phyloP scores from a whole-genome alignment of 2,888 invertebrate genomes.

The Dryococelus australis region DNA sequence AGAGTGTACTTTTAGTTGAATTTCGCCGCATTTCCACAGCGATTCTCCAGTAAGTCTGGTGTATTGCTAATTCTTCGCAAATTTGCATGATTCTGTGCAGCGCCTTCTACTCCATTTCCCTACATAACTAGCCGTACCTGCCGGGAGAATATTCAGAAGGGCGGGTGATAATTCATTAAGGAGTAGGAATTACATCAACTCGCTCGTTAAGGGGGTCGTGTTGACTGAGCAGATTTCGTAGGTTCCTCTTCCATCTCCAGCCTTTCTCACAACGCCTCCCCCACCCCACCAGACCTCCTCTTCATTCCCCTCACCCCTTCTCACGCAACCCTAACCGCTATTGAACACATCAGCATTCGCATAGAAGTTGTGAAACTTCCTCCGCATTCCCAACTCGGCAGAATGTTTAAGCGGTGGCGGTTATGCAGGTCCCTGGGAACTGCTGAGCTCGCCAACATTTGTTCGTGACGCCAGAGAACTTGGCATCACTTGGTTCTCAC shows the following conservation, averaged over 20 bases:
- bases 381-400: background rate
- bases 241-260: background rate
- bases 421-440: background rate
- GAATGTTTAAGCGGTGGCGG: background rate
- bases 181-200: conserved; percentile 4
- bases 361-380: background rate
- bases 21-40: too few relatives aligned
- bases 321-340: background rate
- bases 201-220: conserved; percentile 4
- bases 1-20: too few relatives aligned
- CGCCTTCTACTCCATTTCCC: conserved; percentile 4
- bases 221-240: background rate
- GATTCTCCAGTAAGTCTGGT: too few relatives aligned
- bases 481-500: too few relatives aligned
- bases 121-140: background rate
- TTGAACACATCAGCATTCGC: conserved; percentile 16
- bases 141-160: background rate
- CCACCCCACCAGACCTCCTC: background rate
- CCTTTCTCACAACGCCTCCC: too few relatives aligned
- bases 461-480: too few relatives aligned
- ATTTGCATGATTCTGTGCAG: background rate
- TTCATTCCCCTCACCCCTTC: background rate
- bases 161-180: background rate
- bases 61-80: background rate
- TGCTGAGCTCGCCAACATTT: background rate